phyloP scores from a whole-genome alignment of 2,888 invertebrate species.

The Volucella inanis region DNA sequence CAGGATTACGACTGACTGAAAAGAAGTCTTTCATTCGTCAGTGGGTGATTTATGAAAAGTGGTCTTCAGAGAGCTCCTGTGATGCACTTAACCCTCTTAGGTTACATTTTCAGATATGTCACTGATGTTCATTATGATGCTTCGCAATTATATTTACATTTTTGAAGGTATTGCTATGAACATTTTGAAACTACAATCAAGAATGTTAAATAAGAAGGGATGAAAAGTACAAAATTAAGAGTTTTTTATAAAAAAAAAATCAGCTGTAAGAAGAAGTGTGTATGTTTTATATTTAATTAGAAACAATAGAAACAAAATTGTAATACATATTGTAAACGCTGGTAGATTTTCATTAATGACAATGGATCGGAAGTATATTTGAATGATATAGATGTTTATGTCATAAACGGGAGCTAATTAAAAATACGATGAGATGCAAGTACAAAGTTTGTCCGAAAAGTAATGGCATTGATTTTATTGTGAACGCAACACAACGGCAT shows the following conservation, averaged over 20 bases:
- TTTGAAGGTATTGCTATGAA: conserved; percentile 5
- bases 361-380: no score
- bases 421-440: no score
- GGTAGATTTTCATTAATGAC: no score
- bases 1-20: conserved; percentile 31
- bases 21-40: conserved; percentile 34
- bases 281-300: no score
- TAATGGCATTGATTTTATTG: no score
- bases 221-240: background rate
- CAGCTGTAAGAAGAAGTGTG: no score
- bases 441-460: no score
- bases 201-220: background rate
- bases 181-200: conserved; percentile 3
- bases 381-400: no score
- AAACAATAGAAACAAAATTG: no score
- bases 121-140: conserved; percentile 38
- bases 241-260: background rate
- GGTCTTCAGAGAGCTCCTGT: conserved; percentile 35
- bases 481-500: no score
- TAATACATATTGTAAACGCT: no score
- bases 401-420: no score
- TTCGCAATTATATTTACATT: conserved; percentile 36
- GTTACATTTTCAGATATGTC: conserved; percentile 9
- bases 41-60: conserved; percentile 59
- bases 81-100: conserved; percentile 30